Evolutionary conservation across 2,888 invertebrate species (phyloP).

Genomic region (Phaedon cochleariae): DNA sequence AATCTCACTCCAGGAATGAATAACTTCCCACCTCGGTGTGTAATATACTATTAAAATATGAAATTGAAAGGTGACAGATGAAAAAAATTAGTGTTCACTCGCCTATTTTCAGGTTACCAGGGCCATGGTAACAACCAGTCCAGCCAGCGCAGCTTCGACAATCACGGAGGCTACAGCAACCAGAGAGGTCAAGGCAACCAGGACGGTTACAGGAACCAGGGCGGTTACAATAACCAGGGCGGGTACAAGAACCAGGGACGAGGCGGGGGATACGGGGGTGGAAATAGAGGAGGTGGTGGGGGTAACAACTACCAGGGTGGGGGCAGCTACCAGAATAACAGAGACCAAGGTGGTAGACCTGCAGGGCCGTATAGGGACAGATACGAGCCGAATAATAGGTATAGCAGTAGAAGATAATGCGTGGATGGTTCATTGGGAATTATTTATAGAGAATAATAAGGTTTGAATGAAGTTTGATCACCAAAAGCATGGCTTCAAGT

Average conservation of each 20-base stretch:
- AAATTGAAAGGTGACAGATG: too few relatives aligned
- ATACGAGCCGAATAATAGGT: conserved; percentile 46
- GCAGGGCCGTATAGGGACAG: conserved; percentile 55
- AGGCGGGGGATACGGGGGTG: conserved; percentile 15
- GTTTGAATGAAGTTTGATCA: not conserved
- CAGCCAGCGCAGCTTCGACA: conserved; percentile 16
- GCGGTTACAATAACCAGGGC: conserved; percentile 35
- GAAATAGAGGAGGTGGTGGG: conserved; percentile 12
- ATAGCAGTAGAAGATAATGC: conserved; percentile 43
- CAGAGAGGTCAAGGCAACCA: conserved; percentile 28
- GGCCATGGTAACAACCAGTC: conserved; percentile 26
- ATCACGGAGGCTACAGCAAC: conserved; percentile 19
- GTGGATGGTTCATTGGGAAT: not conserved
- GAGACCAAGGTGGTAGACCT: conserved; percentile 39
- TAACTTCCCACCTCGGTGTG: too few relatives aligned
- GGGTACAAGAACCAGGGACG: conserved; percentile 29
- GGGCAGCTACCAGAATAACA: conserved; percentile 17
- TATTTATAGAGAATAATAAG: not conserved
- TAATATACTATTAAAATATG: too few relatives aligned
- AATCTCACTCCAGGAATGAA: too few relatives aligned
- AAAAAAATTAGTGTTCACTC: too few relatives aligned
- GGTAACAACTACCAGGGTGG: conserved; percentile 19
- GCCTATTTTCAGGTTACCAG: conserved; percentile 32
- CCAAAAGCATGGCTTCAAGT: too few relatives aligned
- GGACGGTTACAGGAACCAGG: conserved; percentile 29